phyloP scores from a whole-genome alignment of 1,140 invertebrate genomes.

The Drosophila trapezifrons region DNA sequence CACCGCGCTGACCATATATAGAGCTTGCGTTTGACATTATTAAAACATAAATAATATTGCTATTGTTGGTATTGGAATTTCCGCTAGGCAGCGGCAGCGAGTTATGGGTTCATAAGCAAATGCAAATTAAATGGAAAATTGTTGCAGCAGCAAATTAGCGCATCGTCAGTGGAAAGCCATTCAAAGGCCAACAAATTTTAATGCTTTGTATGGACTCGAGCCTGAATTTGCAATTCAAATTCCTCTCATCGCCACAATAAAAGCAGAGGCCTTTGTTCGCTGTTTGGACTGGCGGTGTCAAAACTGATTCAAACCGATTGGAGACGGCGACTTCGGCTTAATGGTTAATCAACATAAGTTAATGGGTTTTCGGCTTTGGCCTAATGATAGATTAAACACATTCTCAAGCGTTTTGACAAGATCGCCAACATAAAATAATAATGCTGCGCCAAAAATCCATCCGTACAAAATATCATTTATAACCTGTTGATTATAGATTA shows the following conservation, averaged over 20 bases:
- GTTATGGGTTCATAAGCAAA: constrained; percentile 79
- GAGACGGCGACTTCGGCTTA: constrained; percentile 60
- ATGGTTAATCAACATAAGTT: constrained; percentile 78
- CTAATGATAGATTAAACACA: constrained; percentile 68
- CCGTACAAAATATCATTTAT: constrained; percentile 48
- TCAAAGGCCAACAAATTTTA: constrained; percentile 63
- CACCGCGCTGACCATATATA: constrained; percentile 44
- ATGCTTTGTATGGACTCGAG: constrained; percentile 70
- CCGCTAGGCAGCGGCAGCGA: constrained; percentile 55
- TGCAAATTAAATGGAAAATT: constrained; percentile 76
- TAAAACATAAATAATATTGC: constrained; percentile 80
- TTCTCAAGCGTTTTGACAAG: constrained; percentile 64
- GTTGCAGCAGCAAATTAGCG: constrained; percentile 79
- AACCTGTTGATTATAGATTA: constrained; percentile 38
- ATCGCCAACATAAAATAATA: constrained; percentile 27
- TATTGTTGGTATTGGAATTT: constrained; percentile 72
- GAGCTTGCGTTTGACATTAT: constrained; percentile 60
- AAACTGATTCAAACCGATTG: constrained; percentile 49
- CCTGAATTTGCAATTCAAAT: constrained; percentile 73
- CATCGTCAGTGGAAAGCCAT: constrained; percentile 59
- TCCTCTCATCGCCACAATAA: constrained; percentile 28
- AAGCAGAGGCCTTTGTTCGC: constrained; percentile 17
- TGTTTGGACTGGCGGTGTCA: constrained; percentile 50
- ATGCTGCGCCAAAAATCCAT: constrained; percentile 33
- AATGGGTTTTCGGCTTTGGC: constrained; percentile 62